These are phyloP conservation scores for Probosciger aterrimus DNA, from an alignment of 2,113 vertebrate species.

Conservation along the genomic window DNA sequence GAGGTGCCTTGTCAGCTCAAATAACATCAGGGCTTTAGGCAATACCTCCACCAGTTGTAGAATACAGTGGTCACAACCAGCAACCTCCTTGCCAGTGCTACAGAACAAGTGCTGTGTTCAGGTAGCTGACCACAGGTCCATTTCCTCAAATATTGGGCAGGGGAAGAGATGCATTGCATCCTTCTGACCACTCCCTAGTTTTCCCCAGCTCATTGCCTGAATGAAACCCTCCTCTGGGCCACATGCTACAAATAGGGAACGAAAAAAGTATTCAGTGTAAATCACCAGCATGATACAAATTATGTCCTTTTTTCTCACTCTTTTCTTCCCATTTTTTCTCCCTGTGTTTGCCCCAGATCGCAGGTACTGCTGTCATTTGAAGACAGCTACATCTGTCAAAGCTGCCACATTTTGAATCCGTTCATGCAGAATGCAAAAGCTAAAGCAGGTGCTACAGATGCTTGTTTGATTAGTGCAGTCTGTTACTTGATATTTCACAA, in stretches of 20 bases:
- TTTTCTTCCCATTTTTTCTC: not conserved
- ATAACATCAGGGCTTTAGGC: not conserved
- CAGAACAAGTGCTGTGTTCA: not conserved
- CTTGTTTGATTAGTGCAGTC: not conserved
- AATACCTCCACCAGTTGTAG: not conserved
- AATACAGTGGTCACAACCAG: not conserved
- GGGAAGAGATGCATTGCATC: fast-evolving
- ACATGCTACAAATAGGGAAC: not conserved
- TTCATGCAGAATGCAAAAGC: not conserved
- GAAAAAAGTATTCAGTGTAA: not conserved
- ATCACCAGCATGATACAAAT: not conserved
- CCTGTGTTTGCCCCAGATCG: not conserved
- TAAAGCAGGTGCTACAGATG: constrained; percentile 22
- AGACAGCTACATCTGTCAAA: not conserved
- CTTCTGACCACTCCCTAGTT: fast-evolving
- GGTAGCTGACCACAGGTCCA: too few species aligned
- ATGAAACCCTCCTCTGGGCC: not conserved
- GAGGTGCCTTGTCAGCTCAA: not conserved
- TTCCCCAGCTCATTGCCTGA: not conserved
- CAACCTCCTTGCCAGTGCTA: not conserved
- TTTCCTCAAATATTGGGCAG: not conserved
- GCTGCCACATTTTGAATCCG: not conserved
- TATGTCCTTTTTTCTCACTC: not conserved
- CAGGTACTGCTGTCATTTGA: not conserved
- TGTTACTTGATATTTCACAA: constrained; percentile 17